These are phyloP conservation scores for Adelges cooleyi DNA, from an alignment of 1,140 invertebrate genomes.

Conservation along the genomic window DNA sequence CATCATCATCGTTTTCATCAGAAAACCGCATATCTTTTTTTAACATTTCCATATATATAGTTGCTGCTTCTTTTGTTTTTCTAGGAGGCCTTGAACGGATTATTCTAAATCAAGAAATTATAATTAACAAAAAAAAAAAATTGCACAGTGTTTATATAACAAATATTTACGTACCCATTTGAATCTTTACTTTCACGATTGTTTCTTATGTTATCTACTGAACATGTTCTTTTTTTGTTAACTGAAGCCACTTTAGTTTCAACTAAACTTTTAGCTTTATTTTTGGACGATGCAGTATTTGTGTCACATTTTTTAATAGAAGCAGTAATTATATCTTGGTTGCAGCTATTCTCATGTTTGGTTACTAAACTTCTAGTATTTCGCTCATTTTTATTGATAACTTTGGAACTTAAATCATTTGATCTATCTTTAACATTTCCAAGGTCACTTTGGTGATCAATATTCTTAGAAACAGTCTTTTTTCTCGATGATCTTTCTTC, in stretches of 20 bases:
- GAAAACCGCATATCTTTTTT: constrained; percentile 51
- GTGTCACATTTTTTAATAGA: constrained; percentile 31
- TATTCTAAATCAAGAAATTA: constrained; percentile 29
- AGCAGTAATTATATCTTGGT: constrained; percentile 17
- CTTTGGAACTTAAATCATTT: constrained; percentile 15
- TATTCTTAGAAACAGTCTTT: constrained; percentile 9
- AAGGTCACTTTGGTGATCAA: constrained; percentile 7
- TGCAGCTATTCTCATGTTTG: constrained; percentile 4
- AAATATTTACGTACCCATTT: neutral
- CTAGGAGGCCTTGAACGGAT: constrained; percentile 44
- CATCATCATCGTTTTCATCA: constrained; percentile 44
- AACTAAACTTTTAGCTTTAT: neutral
- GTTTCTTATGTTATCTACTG: neutral
- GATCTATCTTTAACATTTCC: neutral
- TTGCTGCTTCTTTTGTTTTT: constrained; percentile 63
- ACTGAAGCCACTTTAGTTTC: constrained; percentile 1
- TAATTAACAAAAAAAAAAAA: neutral
- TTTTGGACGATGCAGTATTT: constrained; percentile 21
- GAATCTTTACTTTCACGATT: neutral
- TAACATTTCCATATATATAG: constrained; percentile 61
- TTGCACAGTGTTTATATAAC: no score
- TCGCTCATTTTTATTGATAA: constrained; percentile 3
- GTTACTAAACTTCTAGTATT: constrained; percentile 22
- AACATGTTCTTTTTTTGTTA: constrained; percentile 4
- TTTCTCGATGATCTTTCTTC: constrained; percentile 26